Base-by-base conservation (phyloP, 2,888 invertebrate genomes). In the Phragmatobia fuliginosa region DNA sequence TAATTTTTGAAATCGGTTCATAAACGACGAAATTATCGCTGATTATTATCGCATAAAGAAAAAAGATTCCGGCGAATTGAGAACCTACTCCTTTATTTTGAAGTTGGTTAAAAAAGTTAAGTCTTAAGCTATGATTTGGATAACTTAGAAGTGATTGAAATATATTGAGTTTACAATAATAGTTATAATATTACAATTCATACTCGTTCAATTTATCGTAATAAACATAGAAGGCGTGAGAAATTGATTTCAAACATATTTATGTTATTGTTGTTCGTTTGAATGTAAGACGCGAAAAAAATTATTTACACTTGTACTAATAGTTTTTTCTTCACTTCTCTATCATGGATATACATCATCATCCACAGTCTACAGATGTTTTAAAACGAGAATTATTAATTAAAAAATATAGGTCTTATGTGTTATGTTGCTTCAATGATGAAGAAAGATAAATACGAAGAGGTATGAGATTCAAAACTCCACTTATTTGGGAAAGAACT, bases 181-280 rank as follows among this genome's bases (percentile, higher is more conserved):
- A 33, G 25, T 33, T 38, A 28, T 16, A 56, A 11, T 33, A 32
- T 25, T 33, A 56, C n/a, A n/a, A 59, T 49, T 33, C 45, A n/a
- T 65, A 21, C 18, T 21, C 21, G 28, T 45, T 66, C 33, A 60
- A 49, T 60, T 25, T 49, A 60, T 60, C 32, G 45, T 60, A 66
- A 66, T 36, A 65, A 52, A 63, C 41, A 62, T 52, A 11, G 52
- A 60, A 66, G 31, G 66, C 52, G 61, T 69, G 18, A 62, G 60
- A 71, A 72, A 72, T 68, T 21, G 65, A 72, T 72, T 72, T 65
- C 18, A 65, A 62, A 49, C 63, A 59, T 72, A 56, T 63, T 49
- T 58, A 58, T n/a, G n/a, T 60, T 36, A 65, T 38, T 68, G 41
- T 68, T 32, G 38, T 68, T 68, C 58, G 52, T 25, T 63, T 45